Conservation (phyloP, 2,888 invertebrate species). For the Dastarcus helophoroides region DNA sequence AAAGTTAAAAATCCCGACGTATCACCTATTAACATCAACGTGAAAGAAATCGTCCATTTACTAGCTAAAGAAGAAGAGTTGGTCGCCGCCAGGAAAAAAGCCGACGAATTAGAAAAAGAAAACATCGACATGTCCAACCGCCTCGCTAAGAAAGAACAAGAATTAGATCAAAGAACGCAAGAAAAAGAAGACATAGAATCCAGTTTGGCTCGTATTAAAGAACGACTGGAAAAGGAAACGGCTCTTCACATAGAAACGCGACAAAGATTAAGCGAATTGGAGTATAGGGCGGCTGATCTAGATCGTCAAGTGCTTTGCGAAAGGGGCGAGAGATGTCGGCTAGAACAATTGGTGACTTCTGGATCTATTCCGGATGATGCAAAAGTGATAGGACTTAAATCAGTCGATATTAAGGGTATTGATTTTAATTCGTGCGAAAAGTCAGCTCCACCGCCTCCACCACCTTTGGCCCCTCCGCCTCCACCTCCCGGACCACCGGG, state of each 20-base stretch:
- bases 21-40: conserved; percentile 78
- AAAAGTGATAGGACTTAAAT: conserved; percentile 51
- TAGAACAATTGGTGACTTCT: conserved; percentile 77
- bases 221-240: conserved; percentile 80
- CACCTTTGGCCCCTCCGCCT: conserved; percentile 37
- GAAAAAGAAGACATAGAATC: conserved; percentile 89
- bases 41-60: conserved; percentile 79
- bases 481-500: conserved; percentile 47
- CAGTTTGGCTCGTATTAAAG: conserved; percentile 68
- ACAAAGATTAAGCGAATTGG: conserved; percentile 57
- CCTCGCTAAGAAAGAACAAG: conserved; percentile 85
- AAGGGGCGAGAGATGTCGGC: conserved; percentile 65
- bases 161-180: conserved; percentile 76
- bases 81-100: conserved; percentile 73
- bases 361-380: conserved; percentile 91
- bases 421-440: conserved; percentile 7
- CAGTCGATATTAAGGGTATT: conserved; percentile 21
- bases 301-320: conserved; percentile 58
- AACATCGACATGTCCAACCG: conserved; percentile 78
- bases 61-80: conserved; percentile 89
- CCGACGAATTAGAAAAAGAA: conserved; percentile 79
- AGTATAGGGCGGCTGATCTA: conserved; percentile 40
- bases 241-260: conserved; percentile 77
- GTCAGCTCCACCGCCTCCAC: conserved; percentile 29
- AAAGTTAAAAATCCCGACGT: conserved; percentile 67